These are phyloP conservation scores for Thrips palmi DNA, from an alignment of 1,140 invertebrate genomes.

Conservation along the genomic window DNA sequence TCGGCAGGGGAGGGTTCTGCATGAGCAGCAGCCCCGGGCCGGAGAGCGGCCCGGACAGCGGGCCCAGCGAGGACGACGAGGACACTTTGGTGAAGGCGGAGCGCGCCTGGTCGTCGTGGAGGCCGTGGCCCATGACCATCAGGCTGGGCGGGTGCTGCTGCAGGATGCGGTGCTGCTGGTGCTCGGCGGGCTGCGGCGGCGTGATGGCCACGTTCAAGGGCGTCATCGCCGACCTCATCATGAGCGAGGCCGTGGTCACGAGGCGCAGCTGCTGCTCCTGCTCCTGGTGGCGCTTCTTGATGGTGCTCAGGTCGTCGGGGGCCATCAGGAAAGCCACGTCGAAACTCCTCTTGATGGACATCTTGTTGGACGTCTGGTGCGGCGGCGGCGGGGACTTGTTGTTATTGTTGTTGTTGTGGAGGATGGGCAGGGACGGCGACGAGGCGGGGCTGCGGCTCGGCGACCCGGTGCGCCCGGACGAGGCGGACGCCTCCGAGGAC, in stretches of 20 bases:
- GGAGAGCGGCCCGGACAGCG: slow-evolving; percentile 18
- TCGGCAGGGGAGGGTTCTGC: slow-evolving; percentile 7
- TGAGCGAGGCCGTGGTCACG: slow-evolving; percentile 13
- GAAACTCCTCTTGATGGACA: slow-evolving; percentile 58
- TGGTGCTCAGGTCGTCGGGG: slow-evolving; percentile 57
- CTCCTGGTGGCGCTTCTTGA: slow-evolving; percentile 20
- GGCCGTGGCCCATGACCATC: too few species aligned
- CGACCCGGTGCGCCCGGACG: neutral
- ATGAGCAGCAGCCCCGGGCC: slow-evolving; percentile 10
- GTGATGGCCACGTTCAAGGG: slow-evolving; percentile 22
- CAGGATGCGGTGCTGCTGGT: slow-evolving; percentile 15
- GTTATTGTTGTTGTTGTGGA: too few species aligned
- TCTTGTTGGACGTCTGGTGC: slow-evolving; percentile 13
- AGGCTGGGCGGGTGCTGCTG: slow-evolving; percentile 19
- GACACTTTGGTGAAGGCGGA: slow-evolving; percentile 24
- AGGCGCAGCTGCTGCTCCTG: slow-evolving; percentile 14
- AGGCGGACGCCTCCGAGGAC: slow-evolving; percentile 5
- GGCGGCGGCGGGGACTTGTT: slow-evolving; percentile 4
- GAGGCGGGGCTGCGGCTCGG: slow-evolving; percentile 1
- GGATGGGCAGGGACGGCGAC: slow-evolving; percentile 3
- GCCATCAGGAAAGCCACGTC: slow-evolving; percentile 76
- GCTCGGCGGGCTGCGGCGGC: slow-evolving; percentile 16
- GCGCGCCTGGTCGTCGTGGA: slow-evolving; percentile 19
- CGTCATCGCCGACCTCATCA: slow-evolving; percentile 15
- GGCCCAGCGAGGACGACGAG: slow-evolving; percentile 21